Evolutionary conservation across 2,888 invertebrate genomes (phyloP).

Genomic region (Strigamia transsilvanica): DNA sequence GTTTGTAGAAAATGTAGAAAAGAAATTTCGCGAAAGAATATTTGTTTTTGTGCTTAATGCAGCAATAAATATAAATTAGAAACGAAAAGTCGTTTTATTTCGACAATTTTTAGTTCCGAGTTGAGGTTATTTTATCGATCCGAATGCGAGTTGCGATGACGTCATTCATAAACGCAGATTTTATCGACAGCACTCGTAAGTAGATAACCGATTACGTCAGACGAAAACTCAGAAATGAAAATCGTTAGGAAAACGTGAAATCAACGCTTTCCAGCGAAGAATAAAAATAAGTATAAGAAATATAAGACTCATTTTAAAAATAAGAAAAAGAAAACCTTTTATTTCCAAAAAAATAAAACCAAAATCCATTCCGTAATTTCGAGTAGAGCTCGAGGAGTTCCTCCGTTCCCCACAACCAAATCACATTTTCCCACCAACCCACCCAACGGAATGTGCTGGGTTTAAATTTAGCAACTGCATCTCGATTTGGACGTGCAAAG

Average conservation of each 20-base stretch:
- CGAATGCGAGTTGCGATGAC: no score
- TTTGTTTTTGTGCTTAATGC: not conserved
- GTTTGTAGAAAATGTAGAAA: constrained; percentile 13
- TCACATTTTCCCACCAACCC: not conserved
- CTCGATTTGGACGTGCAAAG: not conserved
- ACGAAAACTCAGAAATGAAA: no score
- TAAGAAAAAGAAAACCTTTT: no score
- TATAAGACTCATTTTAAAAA: no score
- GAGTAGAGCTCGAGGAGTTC: not conserved
- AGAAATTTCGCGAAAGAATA: not conserved
- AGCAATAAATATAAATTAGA: constrained; percentile 28
- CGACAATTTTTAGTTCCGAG: no score
- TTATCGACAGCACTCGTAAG: no score
- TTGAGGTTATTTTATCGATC: no score
- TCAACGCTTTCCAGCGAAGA: no score
- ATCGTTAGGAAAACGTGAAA: no score
- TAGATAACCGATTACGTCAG: no score
- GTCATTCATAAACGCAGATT: no score
- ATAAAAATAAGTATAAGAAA: no score
- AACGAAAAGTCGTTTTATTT: not conserved
- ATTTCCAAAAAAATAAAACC: not conserved
- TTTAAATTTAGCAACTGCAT: constrained; percentile 5
- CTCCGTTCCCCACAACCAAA: not conserved
- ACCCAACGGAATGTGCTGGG: not conserved
- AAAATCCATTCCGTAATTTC: not conserved